Evolutionary conservation across 1,140 invertebrate genomes (phyloP).

Genomic region (Dryas iulia): DNA sequence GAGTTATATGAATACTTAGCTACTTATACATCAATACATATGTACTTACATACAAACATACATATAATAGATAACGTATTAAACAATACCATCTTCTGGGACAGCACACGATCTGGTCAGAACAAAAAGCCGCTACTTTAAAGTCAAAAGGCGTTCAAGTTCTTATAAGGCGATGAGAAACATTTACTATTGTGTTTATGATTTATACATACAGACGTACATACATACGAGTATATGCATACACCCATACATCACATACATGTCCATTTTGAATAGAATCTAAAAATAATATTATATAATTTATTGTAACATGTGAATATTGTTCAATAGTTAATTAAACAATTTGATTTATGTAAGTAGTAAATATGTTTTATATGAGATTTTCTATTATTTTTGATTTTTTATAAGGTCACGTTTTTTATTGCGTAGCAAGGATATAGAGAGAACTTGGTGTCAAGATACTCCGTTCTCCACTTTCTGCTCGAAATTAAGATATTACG

Average conservation of each 20-base stretch:
- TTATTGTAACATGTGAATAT: neutral
- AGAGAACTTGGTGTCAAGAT: no score
- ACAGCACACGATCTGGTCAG: neutral
- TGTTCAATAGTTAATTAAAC: no score
- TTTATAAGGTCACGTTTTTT: no score
- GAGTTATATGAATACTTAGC: no score
- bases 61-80: neutral
- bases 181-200: neutral
- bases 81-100: neutral
- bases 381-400: no score
- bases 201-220: neutral
- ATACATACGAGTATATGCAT: neutral
- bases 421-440: no score
- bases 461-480: no score
- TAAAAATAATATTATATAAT: neutral
- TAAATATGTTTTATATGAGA: no score
- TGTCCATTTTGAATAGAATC: no score
- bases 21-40: no score
- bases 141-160: neutral
- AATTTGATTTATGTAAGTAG: no score
- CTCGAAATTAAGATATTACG: no score
- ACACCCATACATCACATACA: neutral
- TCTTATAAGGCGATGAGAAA: neutral
- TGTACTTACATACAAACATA: neutral
- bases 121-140: neutral